These are phyloP conservation scores for Mionectes macconnelli DNA, from an alignment of 2,113 vertebrate species.

Conservation along the genomic window DNA sequence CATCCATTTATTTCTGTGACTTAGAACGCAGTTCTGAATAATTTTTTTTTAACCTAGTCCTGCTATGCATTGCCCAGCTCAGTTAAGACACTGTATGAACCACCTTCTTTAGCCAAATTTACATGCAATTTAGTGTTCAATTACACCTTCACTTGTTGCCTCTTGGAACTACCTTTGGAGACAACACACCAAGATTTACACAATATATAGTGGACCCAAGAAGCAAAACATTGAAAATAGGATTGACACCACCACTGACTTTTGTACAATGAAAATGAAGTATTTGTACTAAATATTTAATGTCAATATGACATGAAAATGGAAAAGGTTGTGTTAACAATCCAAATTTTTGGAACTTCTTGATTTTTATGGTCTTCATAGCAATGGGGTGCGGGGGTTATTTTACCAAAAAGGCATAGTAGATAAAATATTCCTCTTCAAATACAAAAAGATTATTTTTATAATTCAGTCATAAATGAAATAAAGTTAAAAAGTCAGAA, in stretches of 20 bases:
- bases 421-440: neutral
- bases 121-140: neutral
- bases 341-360: neutral
- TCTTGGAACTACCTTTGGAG: neutral
- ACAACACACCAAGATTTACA: neutral
- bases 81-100: neutral
- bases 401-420: neutral
- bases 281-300: neutral
- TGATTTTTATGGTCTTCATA: neutral
- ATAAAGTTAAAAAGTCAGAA: neutral
- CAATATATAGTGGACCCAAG: neutral
- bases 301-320: neutral
- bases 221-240: neutral
- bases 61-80: neutral
- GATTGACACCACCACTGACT: neutral
- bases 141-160: too few relatives aligned
- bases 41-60: neutral
- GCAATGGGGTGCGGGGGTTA: fast-evolving
- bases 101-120: neutral
- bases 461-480: neutral
- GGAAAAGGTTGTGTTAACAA: neutral
- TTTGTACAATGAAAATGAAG: neutral
- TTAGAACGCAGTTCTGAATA: neutral
- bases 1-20: neutral
- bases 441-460: neutral